These are phyloP conservation scores for Cryptomyrus ogoouensis DNA, from an alignment of 2,113 vertebrate species.

Conservation along the genomic window DNA sequence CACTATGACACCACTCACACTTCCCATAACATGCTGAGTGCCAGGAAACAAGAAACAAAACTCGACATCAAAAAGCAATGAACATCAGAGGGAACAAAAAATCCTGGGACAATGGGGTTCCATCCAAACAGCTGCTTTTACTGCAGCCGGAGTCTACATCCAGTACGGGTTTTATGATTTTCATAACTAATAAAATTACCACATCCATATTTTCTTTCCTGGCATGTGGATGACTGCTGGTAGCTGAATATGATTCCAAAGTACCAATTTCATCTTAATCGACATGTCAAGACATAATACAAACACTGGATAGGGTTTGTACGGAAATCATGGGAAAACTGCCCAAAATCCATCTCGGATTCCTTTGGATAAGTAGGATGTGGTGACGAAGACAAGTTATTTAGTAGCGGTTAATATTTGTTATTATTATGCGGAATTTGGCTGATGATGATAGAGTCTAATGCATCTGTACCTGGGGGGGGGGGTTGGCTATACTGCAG, in stretches of 20 bases:
- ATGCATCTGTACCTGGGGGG: not conserved
- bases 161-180: not conserved
- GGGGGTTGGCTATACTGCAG: not conserved
- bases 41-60: not conserved
- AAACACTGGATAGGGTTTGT: not conserved
- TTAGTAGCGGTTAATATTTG: not conserved
- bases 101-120: not conserved
- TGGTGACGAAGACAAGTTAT: not conserved
- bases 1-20: not conserved
- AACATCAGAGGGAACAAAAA: not conserved
- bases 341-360: not conserved
- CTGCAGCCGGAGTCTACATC: not conserved
- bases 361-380: not conserved
- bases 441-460: not conserved
- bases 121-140: not conserved
- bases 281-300: not conserved
- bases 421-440: not conserved
- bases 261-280: not conserved
- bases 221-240: not conserved
- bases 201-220: conserved; percentile 2
- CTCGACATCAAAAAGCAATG: not conserved
- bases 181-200: conserved; percentile 8
- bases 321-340: not conserved
- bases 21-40: not conserved
- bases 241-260: not conserved